phyloP scores from a whole-genome alignment of 2,888 invertebrate species.

The Volucella bombylans region DNA sequence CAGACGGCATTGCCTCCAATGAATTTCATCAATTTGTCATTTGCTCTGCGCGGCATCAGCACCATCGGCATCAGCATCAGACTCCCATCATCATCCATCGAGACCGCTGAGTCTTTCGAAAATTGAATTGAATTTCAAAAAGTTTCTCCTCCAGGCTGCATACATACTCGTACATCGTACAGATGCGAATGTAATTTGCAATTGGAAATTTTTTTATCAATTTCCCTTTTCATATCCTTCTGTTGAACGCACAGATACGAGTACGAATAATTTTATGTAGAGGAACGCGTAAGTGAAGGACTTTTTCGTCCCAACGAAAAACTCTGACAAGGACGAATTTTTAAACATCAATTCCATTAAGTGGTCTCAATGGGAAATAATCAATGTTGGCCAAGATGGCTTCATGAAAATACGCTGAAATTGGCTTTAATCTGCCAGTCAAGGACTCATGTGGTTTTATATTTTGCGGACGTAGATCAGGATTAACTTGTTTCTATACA shows the following conservation, averaged over 20 bases:
- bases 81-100: background rate
- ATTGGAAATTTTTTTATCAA: constrained; percentile 50
- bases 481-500: no score
- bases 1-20: constrained; percentile 10
- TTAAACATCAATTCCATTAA: constrained; percentile 48
- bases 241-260: constrained; percentile 18
- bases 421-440: no score
- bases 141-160: constrained; percentile 44
- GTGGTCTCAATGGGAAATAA: constrained; percentile 47
- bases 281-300: background rate
- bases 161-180: background rate
- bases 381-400: constrained; percentile 9
- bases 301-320: background rate
- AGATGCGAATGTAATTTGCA: constrained; percentile 26
- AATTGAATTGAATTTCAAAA: constrained; percentile 43
- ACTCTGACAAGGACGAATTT: constrained; percentile 10
- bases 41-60: background rate
- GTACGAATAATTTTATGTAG: background rate
- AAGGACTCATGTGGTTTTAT: no score
- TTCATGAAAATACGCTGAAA: background rate
- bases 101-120: constrained; percentile 18
- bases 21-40: constrained; percentile 40
- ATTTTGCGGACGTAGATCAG: no score
- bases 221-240: constrained; percentile 32
- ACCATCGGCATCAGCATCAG: no score